These are phyloP conservation scores for Micropoecilia bifurca DNA, from an alignment of 2,797 vertebrate species.

Conservation along the genomic window DNA sequence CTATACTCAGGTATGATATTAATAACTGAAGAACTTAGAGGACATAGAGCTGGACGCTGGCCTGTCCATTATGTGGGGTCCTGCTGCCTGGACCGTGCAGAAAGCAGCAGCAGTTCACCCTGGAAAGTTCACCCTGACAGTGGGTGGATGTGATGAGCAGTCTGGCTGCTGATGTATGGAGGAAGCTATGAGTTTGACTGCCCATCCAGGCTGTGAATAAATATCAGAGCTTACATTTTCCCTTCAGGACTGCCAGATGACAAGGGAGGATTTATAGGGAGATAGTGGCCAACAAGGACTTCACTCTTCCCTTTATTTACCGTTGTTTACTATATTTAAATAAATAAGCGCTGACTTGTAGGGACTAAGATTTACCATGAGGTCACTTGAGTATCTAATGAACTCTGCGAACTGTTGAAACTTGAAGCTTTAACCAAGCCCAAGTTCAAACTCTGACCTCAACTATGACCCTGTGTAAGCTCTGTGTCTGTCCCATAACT, in stretches of 20 bases:
- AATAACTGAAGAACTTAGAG: constrained; percentile 62
- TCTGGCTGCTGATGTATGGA: constrained; percentile 53
- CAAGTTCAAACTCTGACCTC: constrained; percentile 9
- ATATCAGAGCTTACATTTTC: constrained; percentile 39
- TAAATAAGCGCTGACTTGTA: neutral
- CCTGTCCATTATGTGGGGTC: constrained; percentile 43
- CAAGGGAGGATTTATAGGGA: constrained; percentile 25
- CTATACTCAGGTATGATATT: constrained; percentile 41
- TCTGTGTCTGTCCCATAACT: constrained; percentile 1
- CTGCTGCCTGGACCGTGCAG: constrained; percentile 28
- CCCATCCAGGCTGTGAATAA: constrained; percentile 43
- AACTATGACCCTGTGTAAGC: constrained; percentile 15
- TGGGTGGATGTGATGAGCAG: constrained; percentile 46
- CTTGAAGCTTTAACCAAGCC: constrained; percentile 19
- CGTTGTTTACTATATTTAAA: neutral
- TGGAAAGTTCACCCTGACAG: constrained; percentile 54
- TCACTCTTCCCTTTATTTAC: neutral
- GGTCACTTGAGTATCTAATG: constrained; percentile 30
- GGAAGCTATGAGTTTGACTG: constrained; percentile 23
- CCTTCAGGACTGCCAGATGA: constrained; percentile 25
- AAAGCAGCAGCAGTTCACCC: constrained; percentile 21
- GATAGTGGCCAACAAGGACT: neutral
- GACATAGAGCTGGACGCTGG: constrained; percentile 18
- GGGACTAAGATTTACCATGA: neutral
- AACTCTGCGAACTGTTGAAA: constrained; percentile 28